Percentiles rank a stretch among this genome's conserved stretches.
These are phyloP conservation scores for Nycteola revayana DNA, from an alignment of 2,888 invertebrate genomes.

Conservation along the genomic window DNA sequence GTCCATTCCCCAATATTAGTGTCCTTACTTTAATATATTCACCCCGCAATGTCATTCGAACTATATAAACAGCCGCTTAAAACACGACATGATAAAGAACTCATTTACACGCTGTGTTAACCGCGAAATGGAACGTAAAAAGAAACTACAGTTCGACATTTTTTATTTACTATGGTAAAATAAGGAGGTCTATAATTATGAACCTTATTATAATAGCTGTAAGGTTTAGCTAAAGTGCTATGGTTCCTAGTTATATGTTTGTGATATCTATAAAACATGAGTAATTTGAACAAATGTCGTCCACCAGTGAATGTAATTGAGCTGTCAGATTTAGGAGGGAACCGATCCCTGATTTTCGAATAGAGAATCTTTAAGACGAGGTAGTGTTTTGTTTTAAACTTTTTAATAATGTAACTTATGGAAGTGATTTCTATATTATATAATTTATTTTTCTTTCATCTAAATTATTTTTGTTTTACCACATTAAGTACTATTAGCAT, in stretches of 20 bases:
- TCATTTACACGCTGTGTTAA: conserved; percentile 78
- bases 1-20: conserved; percentile 21
- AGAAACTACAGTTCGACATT: conserved; percentile 45
- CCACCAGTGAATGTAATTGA: conserved; percentile 64
- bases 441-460: no score
- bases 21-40: conserved; percentile 63
- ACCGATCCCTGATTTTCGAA: conserved; percentile 10
- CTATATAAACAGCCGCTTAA: conserved; percentile 69
- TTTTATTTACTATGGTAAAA: conserved; percentile 17
- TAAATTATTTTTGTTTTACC: no score
- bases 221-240: conserved; percentile 5
- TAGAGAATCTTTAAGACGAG: no score
- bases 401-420: no score
- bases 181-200: conserved; percentile 21
- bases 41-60: conserved; percentile 56
- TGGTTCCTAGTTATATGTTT: conserved; percentile 9
- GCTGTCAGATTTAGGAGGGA: conserved; percentile 72
- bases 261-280: conserved; percentile 49
- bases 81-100: conserved; percentile 75
- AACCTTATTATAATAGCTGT: conserved; percentile 18
- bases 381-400: no score
- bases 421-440: no score
- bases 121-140: conserved; percentile 72
- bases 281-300: conserved; percentile 78
- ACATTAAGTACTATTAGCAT: no score